These are phyloP conservation scores for Petromus typicus DNA, from an alignment of 2,113 vertebrate genomes.

Conservation along the genomic window DNA sequence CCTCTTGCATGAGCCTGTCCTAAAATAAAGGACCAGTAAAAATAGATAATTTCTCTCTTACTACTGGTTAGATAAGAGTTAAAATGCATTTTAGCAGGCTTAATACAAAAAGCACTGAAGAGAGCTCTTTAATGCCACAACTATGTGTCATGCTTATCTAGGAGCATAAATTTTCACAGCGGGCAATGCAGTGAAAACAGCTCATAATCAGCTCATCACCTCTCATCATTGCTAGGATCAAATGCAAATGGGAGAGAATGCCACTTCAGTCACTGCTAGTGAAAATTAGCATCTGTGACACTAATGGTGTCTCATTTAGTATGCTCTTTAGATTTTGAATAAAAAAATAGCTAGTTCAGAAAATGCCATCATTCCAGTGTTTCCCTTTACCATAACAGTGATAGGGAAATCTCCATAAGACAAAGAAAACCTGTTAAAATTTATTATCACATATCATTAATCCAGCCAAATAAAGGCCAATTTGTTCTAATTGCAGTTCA, in stretches of 20 bases:
- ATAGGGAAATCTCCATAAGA: slow-evolving; percentile 68
- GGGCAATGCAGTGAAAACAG: slow-evolving; percentile 85
- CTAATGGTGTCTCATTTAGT: slow-evolving; percentile 84
- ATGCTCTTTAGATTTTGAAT: slow-evolving; percentile 81
- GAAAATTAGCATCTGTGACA: slow-evolving; percentile 87
- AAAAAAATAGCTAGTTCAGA: slow-evolving; percentile 79
- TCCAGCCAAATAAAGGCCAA: slow-evolving; percentile 25
- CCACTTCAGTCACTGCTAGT: slow-evolving; percentile 84
- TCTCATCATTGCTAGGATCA: slow-evolving; percentile 86
- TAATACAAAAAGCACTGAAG: slow-evolving; percentile 79
- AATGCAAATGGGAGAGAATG: slow-evolving; percentile 86
- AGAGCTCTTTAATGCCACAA: slow-evolving; percentile 86
- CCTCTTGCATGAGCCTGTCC: slow-evolving; percentile 53
- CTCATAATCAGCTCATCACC: slow-evolving; percentile 87
- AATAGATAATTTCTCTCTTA: slow-evolving; percentile 50
- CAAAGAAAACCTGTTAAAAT: slow-evolving; percentile 83
- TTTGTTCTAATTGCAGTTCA: slow-evolving; percentile 65
- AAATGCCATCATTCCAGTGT: slow-evolving; percentile 73
- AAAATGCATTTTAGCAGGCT: slow-evolving; percentile 82
- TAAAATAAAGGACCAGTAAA: slow-evolving; percentile 53
- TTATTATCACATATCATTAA: slow-evolving; percentile 78
- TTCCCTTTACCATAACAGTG: slow-evolving; percentile 79
- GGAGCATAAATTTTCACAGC: slow-evolving; percentile 88
- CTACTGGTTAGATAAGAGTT: slow-evolving; percentile 78
- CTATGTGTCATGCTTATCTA: slow-evolving; percentile 86